These are phyloP conservation scores for Euura saliciscinereae DNA, from an alignment of 1,140 invertebrate genomes.

Conservation along the genomic window DNA sequence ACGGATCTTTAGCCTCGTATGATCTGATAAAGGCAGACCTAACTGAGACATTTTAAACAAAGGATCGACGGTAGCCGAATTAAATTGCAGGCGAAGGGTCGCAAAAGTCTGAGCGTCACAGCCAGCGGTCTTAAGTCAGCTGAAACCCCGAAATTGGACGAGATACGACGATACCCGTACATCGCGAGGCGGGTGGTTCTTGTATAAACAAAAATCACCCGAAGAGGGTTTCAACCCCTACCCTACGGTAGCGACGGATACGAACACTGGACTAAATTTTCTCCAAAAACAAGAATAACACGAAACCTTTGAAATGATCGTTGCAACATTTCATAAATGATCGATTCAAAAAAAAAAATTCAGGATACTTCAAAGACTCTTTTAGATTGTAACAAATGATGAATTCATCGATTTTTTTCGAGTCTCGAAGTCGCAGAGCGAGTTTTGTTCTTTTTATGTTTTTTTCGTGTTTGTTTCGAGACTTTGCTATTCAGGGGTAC, in stretches of 20 bases:
- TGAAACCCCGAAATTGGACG: slow-evolving; percentile 1
- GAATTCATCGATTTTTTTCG: no score
- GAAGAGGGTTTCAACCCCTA: not conserved
- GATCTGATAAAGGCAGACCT: not conserved
- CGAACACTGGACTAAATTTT: not conserved
- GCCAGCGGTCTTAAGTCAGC: not conserved
- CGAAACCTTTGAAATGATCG: no score
- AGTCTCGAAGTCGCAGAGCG: no score
- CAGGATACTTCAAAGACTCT: no score
- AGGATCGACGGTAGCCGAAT: not conserved
- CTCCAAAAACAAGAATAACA: no score
- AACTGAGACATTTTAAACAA: not conserved
- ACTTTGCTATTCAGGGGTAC: not conserved
- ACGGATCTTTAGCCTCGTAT: no score
- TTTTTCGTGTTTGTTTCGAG: not conserved
- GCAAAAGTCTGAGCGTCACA: not conserved
- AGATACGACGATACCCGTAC: not conserved
- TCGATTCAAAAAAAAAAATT: no score
- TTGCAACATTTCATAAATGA: no score
- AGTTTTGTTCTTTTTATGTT: not conserved
- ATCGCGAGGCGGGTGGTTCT: not conserved
- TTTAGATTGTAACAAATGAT: no score
- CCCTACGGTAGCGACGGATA: not conserved
- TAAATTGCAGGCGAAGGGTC: not conserved
- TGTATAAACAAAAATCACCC: slow-evolving; percentile 2